These are phyloP conservation scores for Matsumyia berberina DNA, from an alignment of 2,888 invertebrate genomes.

Conservation along the genomic window DNA sequence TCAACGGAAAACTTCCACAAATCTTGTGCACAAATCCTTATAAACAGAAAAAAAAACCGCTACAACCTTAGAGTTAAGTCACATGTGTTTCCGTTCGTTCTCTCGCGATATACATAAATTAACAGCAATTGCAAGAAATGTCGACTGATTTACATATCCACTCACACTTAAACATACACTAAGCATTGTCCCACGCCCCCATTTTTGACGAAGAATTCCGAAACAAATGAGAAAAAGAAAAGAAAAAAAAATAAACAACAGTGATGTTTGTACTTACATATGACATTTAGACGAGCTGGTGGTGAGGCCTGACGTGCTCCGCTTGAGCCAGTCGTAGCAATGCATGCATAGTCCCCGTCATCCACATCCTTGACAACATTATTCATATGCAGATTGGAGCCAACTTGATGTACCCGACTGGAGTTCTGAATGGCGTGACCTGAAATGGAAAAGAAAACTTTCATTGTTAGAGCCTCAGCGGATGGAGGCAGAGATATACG, in stretches of 20 bases:
- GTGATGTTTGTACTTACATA: slow-evolving; percentile 82
- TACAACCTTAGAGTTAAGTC: slow-evolving; percentile 37
- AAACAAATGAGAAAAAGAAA: slow-evolving; percentile 7
- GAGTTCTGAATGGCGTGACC: slow-evolving; percentile 82
- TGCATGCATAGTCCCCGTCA: slow-evolving; percentile 83
- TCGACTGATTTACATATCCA: slow-evolving; percentile 56
- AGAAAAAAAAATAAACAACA: background rate
- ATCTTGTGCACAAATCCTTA: too few relatives aligned
- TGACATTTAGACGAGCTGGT: slow-evolving; percentile 83
- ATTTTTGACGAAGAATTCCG: slow-evolving; percentile 15
- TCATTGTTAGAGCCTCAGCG: slow-evolving; percentile 61
- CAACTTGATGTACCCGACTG: slow-evolving; percentile 82
- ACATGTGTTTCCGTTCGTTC: slow-evolving; percentile 40
- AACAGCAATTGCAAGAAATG: slow-evolving; percentile 56
- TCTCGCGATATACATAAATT: slow-evolving; percentile 67
- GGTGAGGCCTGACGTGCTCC: slow-evolving; percentile 84
- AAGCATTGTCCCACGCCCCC: too few relatives aligned
- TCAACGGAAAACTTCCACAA: too few relatives aligned
- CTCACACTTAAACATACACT: too few relatives aligned
- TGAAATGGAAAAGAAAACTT: slow-evolving; percentile 78
- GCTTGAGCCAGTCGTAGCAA: slow-evolving; percentile 83
- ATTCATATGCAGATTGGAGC: slow-evolving; percentile 83
- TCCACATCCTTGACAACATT: slow-evolving; percentile 81
- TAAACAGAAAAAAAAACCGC: background rate
- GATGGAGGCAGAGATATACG: slow-evolving; percentile 22